Evolutionary conservation across 92 coral and sea anemone species (phyloP).

Genomic region (Pocillopora meandrina): DNA sequence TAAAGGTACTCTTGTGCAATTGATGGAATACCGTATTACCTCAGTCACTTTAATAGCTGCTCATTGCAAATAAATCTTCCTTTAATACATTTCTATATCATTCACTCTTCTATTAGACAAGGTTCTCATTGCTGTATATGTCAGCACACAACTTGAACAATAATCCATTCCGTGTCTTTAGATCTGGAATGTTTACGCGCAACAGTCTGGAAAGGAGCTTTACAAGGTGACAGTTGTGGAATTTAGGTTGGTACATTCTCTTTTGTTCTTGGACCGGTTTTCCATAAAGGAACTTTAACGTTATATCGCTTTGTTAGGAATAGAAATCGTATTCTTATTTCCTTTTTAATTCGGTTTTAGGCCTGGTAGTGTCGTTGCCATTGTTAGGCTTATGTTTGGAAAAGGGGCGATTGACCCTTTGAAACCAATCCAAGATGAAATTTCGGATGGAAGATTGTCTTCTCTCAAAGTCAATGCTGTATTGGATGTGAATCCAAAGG

Average conservation of each 20-base stretch:
- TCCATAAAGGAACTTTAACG: neutral
- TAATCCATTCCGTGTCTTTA: neutral
- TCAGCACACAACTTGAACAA: too few relatives aligned
- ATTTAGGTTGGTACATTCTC: slow-evolving; percentile 2
- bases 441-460: slow-evolving; percentile 12
- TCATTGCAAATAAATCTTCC: too few relatives aligned
- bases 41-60: too few relatives aligned
- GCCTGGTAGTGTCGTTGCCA: slow-evolving; percentile 41
- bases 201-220: slow-evolving; percentile 2
- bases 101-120: too few relatives aligned
- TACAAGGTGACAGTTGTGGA: neutral
- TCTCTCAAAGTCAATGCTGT: neutral
- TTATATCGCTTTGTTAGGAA: neutral
- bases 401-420: slow-evolving; percentile 17
- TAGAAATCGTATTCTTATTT: neutral
- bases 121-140: too few relatives aligned
- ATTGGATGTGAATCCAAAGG: neutral
- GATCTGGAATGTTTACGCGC: slow-evolving; percentile 12
- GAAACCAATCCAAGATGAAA: slow-evolving; percentile 30
- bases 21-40: too few relatives aligned
- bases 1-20: too few relatives aligned
- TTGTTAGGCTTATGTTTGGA: slow-evolving; percentile 3
- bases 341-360: slow-evolving; percentile 2
- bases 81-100: too few relatives aligned
- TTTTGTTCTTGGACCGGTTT: neutral